Evolutionary conservation across 2,797 vertebrate genomes (phyloP).

Genomic region (Pampus argenteus): DNA sequence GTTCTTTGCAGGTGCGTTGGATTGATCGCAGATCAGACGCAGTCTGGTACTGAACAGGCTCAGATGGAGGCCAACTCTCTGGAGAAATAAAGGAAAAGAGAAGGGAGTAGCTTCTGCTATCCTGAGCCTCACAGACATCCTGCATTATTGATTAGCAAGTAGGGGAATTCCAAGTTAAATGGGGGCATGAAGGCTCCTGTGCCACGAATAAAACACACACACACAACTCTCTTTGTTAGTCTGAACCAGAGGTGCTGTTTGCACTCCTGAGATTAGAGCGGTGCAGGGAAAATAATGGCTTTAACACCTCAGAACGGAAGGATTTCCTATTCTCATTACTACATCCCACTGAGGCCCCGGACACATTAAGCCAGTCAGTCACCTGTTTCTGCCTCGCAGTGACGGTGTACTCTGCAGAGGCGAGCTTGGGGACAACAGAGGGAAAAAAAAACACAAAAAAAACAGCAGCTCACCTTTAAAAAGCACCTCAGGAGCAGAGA

Average conservation of each 20-base stretch:
- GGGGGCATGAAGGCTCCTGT: constrained; percentile 15
- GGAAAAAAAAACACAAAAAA: too few species aligned
- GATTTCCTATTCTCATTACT: constrained; percentile 43
- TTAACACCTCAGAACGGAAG: constrained; percentile 6
- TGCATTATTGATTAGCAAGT: constrained; percentile 70
- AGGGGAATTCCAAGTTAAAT: constrained; percentile 52
- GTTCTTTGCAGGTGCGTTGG: constrained; percentile 22
- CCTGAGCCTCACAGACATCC: constrained; percentile 30
- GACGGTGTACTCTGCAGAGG: constrained; percentile 3
- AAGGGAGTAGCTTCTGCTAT: constrained; percentile 14
- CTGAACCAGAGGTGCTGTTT: constrained; percentile 25
- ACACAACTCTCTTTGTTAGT: constrained; percentile 13
- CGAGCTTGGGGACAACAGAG: background rate
- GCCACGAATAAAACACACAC: constrained; percentile 31
- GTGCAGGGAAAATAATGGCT: constrained; percentile 42
- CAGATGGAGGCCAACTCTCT: constrained; percentile 41
- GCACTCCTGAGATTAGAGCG: constrained; percentile 31
- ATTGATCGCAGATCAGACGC: constrained; percentile 67
- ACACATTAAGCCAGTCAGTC: constrained; percentile 58
- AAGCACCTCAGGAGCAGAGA: background rate
- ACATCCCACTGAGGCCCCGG: constrained; percentile 23
- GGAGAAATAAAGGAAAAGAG: constrained; percentile 20
- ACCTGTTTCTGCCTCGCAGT: constrained; percentile 23
- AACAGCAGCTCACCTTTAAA: constrained; percentile 5
- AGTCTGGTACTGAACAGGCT: constrained; percentile 58